Evolutionary conservation across 2,797 vertebrate genomes (phyloP), one percentile per base, ranked within the genome.

Genomic region (Pterois miles): DNA sequence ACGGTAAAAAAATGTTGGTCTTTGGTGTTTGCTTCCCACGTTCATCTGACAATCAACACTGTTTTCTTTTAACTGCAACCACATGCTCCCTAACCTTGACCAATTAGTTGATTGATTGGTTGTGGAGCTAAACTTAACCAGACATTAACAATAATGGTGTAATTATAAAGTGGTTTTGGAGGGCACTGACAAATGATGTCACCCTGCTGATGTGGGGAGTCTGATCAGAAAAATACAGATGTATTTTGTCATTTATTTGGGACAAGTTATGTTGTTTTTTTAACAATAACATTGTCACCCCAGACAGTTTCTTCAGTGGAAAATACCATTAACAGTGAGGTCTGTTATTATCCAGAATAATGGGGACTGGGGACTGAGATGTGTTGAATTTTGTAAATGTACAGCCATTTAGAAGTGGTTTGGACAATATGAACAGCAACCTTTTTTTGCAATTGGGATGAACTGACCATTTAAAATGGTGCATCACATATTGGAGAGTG

Each of bases 401-500:
- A 46, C 10, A 60, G n/a, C 10, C 9, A 10, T 59, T 23, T 40
- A 12, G 58, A 38, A 50, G 12, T 65, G 5, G 6, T 54, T 71
- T 43, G 4, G 54, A 5, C 3, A 22, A 58, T 34, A 4, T 2
- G 63, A 52, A 65, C 5, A 34, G 5, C 36, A n/a, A 48, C n/a
- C 4, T 38, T 56, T 3, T 34, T 36, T 25, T 38, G 6, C 38
- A 33, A 33, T 64, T 43, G 52, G 40, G 10, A 46, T n/a, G 13
- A 40, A 40, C 38, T 68, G 11, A 31, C 40, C 5, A 22, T 71
- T 63, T 52, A 38, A 65, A 76, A 75, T 10, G 18, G 25, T 36
- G n/a, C 31, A 60, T 82, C 54, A 58, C 22, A 34, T 64, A 20
- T 68, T 53, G n/a, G 11, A 74, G 54, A 74, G 66, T 31, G 65